phyloP scores from a whole-genome alignment of 35 echinoderm and acorn worm species.

The Apostichopus parvimensis region DNA sequence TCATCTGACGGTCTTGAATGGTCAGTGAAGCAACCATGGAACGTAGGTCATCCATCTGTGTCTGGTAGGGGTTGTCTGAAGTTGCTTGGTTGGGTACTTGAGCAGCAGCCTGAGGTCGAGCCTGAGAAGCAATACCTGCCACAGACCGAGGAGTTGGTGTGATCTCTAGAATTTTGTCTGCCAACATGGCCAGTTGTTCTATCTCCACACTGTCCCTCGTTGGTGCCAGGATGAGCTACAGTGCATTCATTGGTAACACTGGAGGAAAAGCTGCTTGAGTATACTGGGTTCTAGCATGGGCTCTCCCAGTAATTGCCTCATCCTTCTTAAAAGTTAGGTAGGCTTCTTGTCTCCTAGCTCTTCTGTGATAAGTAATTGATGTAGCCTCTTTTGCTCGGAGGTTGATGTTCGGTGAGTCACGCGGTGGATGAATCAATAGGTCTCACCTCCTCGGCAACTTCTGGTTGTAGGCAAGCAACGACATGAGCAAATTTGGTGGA shows the following conservation, averaged over 20 bases:
- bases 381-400: slow-evolving; percentile 9
- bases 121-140: background rate
- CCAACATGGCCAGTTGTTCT: slow-evolving; percentile 24
- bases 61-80: background rate
- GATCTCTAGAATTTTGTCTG: slow-evolving; percentile 45
- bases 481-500: slow-evolving; percentile 17
- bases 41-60: background rate
- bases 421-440: background rate
- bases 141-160: background rate
- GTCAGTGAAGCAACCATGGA: background rate
- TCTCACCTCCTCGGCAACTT: slow-evolving; percentile 13
- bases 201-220: background rate
- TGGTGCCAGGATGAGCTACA: slow-evolving; percentile 31
- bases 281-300: slow-evolving; percentile 24
- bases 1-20: background rate
- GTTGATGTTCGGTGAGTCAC: background rate
- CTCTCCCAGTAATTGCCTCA: slow-evolving; percentile 55
- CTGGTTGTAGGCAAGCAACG: background rate
- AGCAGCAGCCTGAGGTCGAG: background rate
- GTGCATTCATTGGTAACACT: slow-evolving; percentile 23
- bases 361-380: background rate
- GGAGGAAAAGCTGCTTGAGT: slow-evolving; percentile 48
- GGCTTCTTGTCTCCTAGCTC: background rate
- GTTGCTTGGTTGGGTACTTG: background rate
- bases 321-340: slow-evolving; percentile 36